Evolutionary conservation across 2,797 vertebrate genomes (phyloP), one percentile per base, ranked within the genome.

Genomic region (Schizopygopsis malacanthus): DNA sequence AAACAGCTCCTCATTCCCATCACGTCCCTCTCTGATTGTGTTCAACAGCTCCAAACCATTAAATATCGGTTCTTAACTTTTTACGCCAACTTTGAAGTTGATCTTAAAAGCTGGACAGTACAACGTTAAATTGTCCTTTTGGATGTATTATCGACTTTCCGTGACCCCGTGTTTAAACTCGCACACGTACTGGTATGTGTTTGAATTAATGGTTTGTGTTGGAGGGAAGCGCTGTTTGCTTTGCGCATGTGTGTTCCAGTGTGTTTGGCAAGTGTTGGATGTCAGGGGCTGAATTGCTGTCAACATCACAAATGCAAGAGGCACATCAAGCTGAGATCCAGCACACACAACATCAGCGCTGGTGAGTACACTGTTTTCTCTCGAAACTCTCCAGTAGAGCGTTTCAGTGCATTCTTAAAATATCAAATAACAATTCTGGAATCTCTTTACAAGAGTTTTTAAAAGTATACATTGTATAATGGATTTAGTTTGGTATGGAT

Each of bases 281-380:
- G 83, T 86, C 88, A 87, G 90, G 93, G 93, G 91, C 91, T 91
- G 91, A 89, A 87, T 90, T 86, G 87, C 85, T 93, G 89, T 92
- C 91, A 91, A 85, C 86, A 76, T 90, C 89, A 89, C 90, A 89
- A 91, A 93, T 92, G 90, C 89, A 83, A 91, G 90, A 78, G 79
- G 87, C 88, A 83, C 91, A 91, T 87, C 73, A 75, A 92, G 90
- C 91, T 79, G 87, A 91, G 86, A 76, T 82, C 59, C 43, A 56
- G 82, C 76, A 89, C 85, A 83, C 82, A 67, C 86, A 92, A 86
- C 84, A 89, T 65, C 92, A 86, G 77, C 84, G 83, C 89, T 88
- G 92, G 94, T 95, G 90, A 95, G 94, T 94, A 77, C 79, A 25
- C 69, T 76, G 54, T n/a, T 85, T 86, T 73, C 28, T 41, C 43